These are phyloP conservation scores for Eciton burchellii DNA, from an alignment of 1,140 invertebrate species.

Conservation along the genomic window DNA sequence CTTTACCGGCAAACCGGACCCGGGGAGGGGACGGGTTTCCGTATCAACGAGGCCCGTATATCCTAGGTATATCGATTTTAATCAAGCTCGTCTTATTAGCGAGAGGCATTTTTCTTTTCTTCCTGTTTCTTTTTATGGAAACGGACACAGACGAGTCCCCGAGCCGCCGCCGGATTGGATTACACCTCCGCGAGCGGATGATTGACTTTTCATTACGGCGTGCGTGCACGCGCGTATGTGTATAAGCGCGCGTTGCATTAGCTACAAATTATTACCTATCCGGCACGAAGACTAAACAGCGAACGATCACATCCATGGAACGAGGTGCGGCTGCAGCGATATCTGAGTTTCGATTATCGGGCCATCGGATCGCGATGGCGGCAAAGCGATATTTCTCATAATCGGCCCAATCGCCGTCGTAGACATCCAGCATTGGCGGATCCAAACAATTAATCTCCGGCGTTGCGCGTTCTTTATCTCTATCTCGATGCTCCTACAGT, in stretches of 20 bases:
- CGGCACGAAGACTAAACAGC: slow-evolving; percentile 27
- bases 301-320: slow-evolving; percentile 35
- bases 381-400: slow-evolving; percentile 32
- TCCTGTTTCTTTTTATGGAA: too few species aligned
- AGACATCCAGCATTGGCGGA: not conserved
- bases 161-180: slow-evolving; percentile 20
- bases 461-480: not conserved
- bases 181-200: slow-evolving; percentile 35
- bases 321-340: slow-evolving; percentile 28
- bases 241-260: slow-evolving; percentile 30
- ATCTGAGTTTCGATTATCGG: slow-evolving; percentile 47
- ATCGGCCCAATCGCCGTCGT: slow-evolving; percentile 4
- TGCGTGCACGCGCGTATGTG: not conserved
- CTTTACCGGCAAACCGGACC: too few species aligned
- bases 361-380: slow-evolving; percentile 15
- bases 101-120: slow-evolving; percentile 1
- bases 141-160: slow-evolving; percentile 15
- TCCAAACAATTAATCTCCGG: slow-evolving; percentile 45
- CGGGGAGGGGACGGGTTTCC: not conserved
- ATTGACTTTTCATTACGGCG: slow-evolving; percentile 55
- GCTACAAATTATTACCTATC: slow-evolving; percentile 51
- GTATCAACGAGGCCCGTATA: slow-evolving; percentile 16
- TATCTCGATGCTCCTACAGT: not conserved
- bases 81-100: slow-evolving; percentile 39
- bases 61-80: slow-evolving; percentile 33